These are phyloP conservation scores for Gonatopus flavifemur DNA, from an alignment of 1,140 invertebrate genomes.

Conservation along the genomic window DNA sequence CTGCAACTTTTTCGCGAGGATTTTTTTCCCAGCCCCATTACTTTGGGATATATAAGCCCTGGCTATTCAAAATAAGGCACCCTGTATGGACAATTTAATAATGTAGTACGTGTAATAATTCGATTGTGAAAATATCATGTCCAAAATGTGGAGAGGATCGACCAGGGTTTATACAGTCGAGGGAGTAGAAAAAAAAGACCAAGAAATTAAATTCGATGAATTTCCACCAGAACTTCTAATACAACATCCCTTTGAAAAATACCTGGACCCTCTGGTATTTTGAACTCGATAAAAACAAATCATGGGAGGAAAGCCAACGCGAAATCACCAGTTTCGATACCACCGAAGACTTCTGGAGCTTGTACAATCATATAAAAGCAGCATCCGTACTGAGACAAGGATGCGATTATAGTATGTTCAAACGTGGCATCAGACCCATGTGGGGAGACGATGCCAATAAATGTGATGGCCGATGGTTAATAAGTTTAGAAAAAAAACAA, in stretches of 20 bases:
- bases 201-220: constrained; percentile 47
- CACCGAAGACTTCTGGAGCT: constrained; percentile 99
- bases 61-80: no score
- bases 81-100: no score
- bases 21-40: no score
- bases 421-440: constrained; percentile 95
- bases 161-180: no score
- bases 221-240: constrained; percentile 65
- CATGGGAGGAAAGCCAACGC: constrained; percentile 93
- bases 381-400: constrained; percentile 87
- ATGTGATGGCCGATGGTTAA: constrained; percentile 92
- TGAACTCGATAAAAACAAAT: constrained; percentile 85
- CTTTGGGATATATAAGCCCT: no score
- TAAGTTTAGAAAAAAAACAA: constrained; percentile 84
- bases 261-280: constrained; percentile 98
- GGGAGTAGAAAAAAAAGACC: constrained; percentile 49
- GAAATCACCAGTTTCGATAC: constrained; percentile 93
- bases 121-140: no score
- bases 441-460: constrained; percentile 95
- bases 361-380: constrained; percentile 94
- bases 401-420: constrained; percentile 96
- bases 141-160: no score
- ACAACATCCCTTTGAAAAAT: constrained; percentile 93
- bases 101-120: no score
- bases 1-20: no score